Conservation (phyloP, 2,797 vertebrate genomes). For the Cyclura pinguis region DNA sequence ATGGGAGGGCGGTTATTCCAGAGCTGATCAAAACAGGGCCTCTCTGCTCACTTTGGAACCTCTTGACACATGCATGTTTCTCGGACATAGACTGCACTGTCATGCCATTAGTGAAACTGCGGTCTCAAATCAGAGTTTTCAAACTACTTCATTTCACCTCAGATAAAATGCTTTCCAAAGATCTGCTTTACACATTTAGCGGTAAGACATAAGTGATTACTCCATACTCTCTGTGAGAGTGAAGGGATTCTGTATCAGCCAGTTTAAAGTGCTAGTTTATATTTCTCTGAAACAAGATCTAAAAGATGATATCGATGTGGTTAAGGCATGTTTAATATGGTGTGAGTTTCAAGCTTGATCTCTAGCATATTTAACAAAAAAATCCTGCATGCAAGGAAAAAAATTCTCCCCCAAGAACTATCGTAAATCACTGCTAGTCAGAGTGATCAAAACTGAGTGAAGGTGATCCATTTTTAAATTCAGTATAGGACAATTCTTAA, state of each 20-base stretch:
- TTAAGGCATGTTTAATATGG: not conserved
- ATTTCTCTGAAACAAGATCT: not conserved
- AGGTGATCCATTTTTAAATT: not conserved
- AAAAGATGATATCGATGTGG: not conserved
- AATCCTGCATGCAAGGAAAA: not conserved
- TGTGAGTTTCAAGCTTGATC: not conserved
- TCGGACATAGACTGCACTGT: not conserved
- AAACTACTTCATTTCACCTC: not conserved
- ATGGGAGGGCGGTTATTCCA: not conserved
- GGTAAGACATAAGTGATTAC: not conserved
- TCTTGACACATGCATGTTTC: not conserved
- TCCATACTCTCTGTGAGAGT: not conserved
- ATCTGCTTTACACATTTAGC: not conserved
- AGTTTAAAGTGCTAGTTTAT: not conserved
- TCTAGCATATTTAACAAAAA: not conserved
- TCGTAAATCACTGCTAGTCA: not conserved
- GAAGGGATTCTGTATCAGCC: not conserved
- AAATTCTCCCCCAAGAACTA: not conserved
- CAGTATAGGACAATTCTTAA: not conserved
- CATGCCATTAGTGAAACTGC: not conserved
- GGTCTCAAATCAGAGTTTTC: not conserved
- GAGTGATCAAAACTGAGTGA: not conserved
- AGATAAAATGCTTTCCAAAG: not conserved
- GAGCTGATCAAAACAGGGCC: not conserved
- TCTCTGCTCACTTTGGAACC: not conserved